Base-by-base conservation (phyloP, 2,888 invertebrate species). In the Miltochrista miniata region DNA sequence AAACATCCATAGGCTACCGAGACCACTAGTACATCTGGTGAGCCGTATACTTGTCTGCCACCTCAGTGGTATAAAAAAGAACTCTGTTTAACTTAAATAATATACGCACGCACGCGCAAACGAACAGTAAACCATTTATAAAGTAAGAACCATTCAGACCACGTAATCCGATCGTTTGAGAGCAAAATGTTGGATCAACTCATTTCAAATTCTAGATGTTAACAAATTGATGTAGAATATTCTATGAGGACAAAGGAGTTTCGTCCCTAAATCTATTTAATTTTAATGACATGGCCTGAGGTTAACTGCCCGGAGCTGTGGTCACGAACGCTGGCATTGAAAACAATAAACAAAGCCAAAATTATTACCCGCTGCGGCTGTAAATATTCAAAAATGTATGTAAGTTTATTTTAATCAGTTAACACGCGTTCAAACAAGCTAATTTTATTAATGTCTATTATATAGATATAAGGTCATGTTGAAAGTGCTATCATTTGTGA, bases 161-260 rank as follows among this genome's bases (percentile, higher is more conserved):
- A 40, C 8, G 35, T 51, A 48, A 60, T 51, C 45, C 43, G 49
- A 60, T 49, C 40, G 43, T 39, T 46, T 48, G 40, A 44, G 39
- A 42, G 18, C 38, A 43, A 48, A 31, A 43, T 31, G 34, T 38
- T 14, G 51, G 43, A 64, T 64, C 54, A 56, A 47, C 44, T 33
- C 33, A 50, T 48, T 47, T 9, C 34, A 35, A 48, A 48, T 56
- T 42, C 63, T 59, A 51, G 35, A 46, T 64, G 61, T 64, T 65
- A 64, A 67, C 67, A 70, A 74, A 76, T 67, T 65, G 61, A 56
- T 37, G 54, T 73, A 69, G 64, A 76, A 76, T 74, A 74, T 76
- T 76, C 55, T 61, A 55, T 50, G 48, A 39, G 34, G 53, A 59
- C 59, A 52, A 65, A 64, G 51, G 56, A 59, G 54, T 24, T 51